These are phyloP conservation scores for Trematomus loennbergii DNA, from an alignment of 2,113 vertebrate genomes.

Conservation along the genomic window DNA sequence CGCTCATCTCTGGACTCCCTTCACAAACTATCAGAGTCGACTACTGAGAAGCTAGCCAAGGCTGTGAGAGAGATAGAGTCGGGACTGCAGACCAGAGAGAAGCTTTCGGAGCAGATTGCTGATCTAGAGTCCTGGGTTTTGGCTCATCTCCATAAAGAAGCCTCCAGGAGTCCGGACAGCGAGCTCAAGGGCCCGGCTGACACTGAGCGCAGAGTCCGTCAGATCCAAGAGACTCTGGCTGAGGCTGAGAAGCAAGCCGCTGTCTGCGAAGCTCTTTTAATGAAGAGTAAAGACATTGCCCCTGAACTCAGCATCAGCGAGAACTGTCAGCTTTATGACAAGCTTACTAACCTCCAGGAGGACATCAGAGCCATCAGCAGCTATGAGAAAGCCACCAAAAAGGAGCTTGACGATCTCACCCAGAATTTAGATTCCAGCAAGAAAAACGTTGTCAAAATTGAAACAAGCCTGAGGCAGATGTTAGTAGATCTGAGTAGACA, in stretches of 20 bases:
- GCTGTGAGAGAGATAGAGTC: constrained; percentile 86
- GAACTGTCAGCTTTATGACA: constrained; percentile 85
- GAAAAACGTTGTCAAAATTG: constrained; percentile 75
- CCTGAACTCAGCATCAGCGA: constrained; percentile 87
- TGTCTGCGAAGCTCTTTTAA: constrained; percentile 81
- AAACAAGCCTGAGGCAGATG: constrained; percentile 81
- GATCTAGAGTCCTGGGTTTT: constrained; percentile 85
- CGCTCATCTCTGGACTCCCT: constrained; percentile 81
- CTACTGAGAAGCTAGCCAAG: constrained; percentile 82
- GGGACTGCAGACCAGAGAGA: constrained; percentile 87
- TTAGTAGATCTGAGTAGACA: constrained; percentile 60
- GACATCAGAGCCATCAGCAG: constrained; percentile 81
- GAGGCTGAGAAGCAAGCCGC: constrained; percentile 82
- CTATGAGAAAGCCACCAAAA: constrained; percentile 81
- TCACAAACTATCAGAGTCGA: constrained; percentile 84
- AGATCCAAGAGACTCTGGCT: constrained; percentile 79
- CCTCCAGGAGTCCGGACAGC: constrained; percentile 34
- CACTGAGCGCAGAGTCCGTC: constrained; percentile 66
- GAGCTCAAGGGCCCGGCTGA: constrained; percentile 69
- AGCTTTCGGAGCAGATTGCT: constrained; percentile 83
- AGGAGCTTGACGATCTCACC: constrained; percentile 80
- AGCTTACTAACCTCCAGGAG: constrained; percentile 84
- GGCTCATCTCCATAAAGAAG: constrained; percentile 69
- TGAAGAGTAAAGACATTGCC: constrained; percentile 79
- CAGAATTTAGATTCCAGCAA: constrained; percentile 74